Conservation (phyloP, 2,797 vertebrate species). For the Graptemys geographica region DNA sequence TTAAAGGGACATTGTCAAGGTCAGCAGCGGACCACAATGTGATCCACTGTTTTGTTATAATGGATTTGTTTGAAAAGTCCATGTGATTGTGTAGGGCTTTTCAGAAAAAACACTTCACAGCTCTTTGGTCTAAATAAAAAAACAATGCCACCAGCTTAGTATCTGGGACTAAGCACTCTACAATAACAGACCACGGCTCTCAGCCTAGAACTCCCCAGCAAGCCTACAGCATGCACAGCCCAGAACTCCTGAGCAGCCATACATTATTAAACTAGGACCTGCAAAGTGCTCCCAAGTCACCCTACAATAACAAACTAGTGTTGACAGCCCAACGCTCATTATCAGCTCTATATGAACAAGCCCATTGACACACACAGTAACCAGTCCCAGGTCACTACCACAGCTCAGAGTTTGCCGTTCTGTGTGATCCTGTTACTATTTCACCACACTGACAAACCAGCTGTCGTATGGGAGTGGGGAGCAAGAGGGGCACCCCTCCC, state of each 20-base stretch:
- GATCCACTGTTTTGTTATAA: background rate
- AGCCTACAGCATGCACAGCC: background rate
- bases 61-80: background rate
- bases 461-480: background rate
- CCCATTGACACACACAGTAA: background rate
- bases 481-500: background rate
- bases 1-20: background rate
- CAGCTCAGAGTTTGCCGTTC: background rate
- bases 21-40: background rate
- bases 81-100: background rate
- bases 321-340: background rate
- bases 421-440: background rate
- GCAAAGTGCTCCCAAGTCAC: background rate
- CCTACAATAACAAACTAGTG: background rate
- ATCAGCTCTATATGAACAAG: background rate
- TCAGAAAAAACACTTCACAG: background rate
- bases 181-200: background rate
- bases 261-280: background rate
- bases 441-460: conserved; percentile 24
- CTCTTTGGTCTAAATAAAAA: background rate
- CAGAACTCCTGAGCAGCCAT: background rate
- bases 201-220: background rate
- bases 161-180: background rate
- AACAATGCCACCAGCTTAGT: background rate
- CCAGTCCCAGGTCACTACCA: background rate